Evolutionary conservation across 2,888 invertebrate genomes (phyloP).

Genomic region (Ctenicera cuprea): DNA sequence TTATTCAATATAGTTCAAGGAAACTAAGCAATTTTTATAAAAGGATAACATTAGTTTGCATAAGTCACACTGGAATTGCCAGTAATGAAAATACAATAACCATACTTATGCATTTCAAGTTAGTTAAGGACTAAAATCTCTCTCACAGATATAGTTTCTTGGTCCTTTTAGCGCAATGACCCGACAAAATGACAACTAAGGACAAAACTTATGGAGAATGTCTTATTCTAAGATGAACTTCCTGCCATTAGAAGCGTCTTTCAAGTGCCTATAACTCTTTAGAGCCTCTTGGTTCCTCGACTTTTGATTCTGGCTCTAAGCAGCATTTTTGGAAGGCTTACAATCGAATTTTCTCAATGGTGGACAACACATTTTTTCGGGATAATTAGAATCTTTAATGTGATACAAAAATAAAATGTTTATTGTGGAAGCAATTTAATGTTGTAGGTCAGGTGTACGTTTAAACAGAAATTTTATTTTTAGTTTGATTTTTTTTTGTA

Average conservation of each 20-base stretch:
- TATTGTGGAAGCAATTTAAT: neutral
- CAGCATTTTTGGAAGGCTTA: neutral
- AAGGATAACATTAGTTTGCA: no score
- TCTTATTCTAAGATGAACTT: slow-evolving; percentile 28
- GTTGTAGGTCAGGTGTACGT: neutral
- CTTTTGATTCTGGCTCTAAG: slow-evolving; percentile 2
- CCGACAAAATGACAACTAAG: slow-evolving; percentile 17
- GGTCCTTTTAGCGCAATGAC: slow-evolving; percentile 16
- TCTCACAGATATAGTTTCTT: slow-evolving; percentile 2
- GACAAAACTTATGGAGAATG: slow-evolving; percentile 1
- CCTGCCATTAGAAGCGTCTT: slow-evolving; percentile 14
- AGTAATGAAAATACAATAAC: no score
- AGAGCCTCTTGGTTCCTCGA: slow-evolving; percentile 11
- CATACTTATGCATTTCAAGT: no score
- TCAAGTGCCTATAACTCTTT: slow-evolving; percentile 22
- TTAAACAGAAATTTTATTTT: neutral
- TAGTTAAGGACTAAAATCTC: neutral
- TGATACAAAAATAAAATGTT: no score
- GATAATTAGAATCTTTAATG: no score
- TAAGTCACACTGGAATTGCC: no score
- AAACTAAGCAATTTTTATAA: no score
- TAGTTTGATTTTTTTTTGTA: neutral
- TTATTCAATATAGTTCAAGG: no score
- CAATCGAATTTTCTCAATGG: neutral
- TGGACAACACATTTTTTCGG: no score